Evolutionary conservation across 2,888 invertebrate species (phyloP).

Genomic region (Trisateles emortualis): DNA sequence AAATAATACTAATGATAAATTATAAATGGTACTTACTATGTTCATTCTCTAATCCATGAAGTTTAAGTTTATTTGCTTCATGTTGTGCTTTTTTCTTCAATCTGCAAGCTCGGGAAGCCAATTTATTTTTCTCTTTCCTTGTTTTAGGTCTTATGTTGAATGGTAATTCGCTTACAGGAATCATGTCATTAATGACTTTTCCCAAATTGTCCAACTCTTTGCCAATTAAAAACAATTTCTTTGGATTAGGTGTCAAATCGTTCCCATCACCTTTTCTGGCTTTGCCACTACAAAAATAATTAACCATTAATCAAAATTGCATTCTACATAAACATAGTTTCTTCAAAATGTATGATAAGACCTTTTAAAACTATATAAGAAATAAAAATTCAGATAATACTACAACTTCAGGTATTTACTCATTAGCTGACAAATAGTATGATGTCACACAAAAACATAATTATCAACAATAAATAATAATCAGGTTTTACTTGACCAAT

Average conservation of each 20-base stretch:
- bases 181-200: conserved; percentile 97
- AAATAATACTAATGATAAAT: conserved; percentile 1
- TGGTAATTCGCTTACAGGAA: conserved; percentile 97
- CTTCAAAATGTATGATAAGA: too few species aligned
- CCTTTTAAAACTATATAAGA: too few species aligned
- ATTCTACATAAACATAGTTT: too few species aligned
- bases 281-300: conserved; percentile 89
- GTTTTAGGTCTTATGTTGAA: conserved; percentile 96
- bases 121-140: conserved; percentile 99
- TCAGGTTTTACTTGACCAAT: neutral
- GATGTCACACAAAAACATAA: neutral
- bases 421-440: neutral
- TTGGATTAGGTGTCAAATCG: conserved; percentile 97
- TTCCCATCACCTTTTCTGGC: conserved; percentile 99
- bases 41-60: conserved; percentile 97
- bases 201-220: conserved; percentile 96
- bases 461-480: neutral
- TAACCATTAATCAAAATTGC: conserved; percentile 4
- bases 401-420: neutral
- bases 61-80: conserved; percentile 98
- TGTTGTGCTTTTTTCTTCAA: conserved; percentile 99
- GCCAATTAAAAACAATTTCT: conserved; percentile 96
- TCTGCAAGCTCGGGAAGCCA: conserved; percentile 98
- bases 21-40: conserved; percentile 91
- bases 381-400: too few species aligned